These are phyloP conservation scores for Orussus abietinus DNA, from an alignment of 1,140 invertebrate genomes.

Conservation along the genomic window DNA sequence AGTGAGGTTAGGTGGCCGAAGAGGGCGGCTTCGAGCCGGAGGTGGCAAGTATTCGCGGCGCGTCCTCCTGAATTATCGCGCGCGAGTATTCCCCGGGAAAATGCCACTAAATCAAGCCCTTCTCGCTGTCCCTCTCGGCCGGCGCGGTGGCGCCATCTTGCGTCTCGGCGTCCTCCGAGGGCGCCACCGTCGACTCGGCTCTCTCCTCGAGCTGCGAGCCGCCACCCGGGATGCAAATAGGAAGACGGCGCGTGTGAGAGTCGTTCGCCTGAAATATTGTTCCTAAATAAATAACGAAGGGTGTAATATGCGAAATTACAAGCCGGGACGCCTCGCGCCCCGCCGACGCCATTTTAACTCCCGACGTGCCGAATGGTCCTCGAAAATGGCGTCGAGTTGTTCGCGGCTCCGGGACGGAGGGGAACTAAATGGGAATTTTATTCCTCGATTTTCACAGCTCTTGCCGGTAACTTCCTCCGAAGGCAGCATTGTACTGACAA, in stretches of 20 bases:
- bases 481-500: too few species aligned
- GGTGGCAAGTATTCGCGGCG: constrained; percentile 42
- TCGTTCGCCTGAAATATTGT: constrained; percentile 43
- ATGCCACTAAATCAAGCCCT: constrained; percentile 45
- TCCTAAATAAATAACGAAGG: constrained; percentile 46
- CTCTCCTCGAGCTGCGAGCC: constrained; percentile 8
- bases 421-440: neutral
- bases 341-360: constrained; percentile 34
- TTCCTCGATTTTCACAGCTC: too few species aligned
- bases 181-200: constrained; percentile 11
- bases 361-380: constrained; percentile 23
- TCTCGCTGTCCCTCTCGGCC: constrained; percentile 30
- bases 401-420: neutral
- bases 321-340: constrained; percentile 15
- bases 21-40: constrained; percentile 16
- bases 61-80: constrained; percentile 45
- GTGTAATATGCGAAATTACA: constrained; percentile 47
- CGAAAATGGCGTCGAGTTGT: neutral
- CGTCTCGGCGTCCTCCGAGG: constrained; percentile 1
- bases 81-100: constrained; percentile 43
- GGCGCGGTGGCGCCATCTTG: constrained; percentile 16
- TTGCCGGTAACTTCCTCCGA: too few species aligned
- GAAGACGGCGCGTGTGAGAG: constrained; percentile 34
- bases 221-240: constrained; percentile 35
- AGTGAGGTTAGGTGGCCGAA: constrained; percentile 4